Base-by-base conservation (phyloP, 53 echinoderm and acorn worm species). In the Crossaster papposus region DNA sequence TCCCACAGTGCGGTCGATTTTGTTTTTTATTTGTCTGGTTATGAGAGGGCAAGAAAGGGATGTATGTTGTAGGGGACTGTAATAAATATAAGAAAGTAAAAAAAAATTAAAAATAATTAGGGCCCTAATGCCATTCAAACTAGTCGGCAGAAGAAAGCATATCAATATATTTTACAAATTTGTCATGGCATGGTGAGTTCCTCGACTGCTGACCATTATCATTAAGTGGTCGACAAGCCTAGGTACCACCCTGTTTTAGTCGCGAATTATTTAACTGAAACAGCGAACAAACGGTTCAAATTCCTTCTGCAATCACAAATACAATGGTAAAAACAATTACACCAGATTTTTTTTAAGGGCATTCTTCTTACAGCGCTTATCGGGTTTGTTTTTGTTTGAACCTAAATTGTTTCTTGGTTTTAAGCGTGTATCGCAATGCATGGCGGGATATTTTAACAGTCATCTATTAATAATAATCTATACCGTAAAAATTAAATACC, bases 401-500 rank as follows among this genome's bases (percentile, higher is more conserved):
- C 64, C 17, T 14, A 23, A 64, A 64, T 64, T 22, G 17, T 64
- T 23, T 64, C 64, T 64, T 22, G 24, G 64, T 64, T 64, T 24
- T 64, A 24, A 64, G 64, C 17, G 78, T 26, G 30, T 84, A n/a
- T 72, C 84, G 73, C 71, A 84, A 72, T 84, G 84, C 72, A 84
- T 84, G 84, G 22, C 65, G 84, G 84, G 84, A 84, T 52, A 24
- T 18, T 36, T 70, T 36, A 84, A 65, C 51, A 52, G 51, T 84
- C 84, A 52, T 84, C 54, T 72, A 84, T 72, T 72, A 34, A 35
- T 36, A 83, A 33, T 29, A 44, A 44, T 9, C 6, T 5, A 44
- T 53, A 84, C 72, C 84, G 51, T 72, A 72, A 70, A 72, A 68
- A 54, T 55, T 6, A 44, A 20, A 28, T 70, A 70, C 26, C 72